Evolutionary conservation across 1,140 invertebrate species (phyloP).

Genomic region (Phenacoccus solenopsis): DNA sequence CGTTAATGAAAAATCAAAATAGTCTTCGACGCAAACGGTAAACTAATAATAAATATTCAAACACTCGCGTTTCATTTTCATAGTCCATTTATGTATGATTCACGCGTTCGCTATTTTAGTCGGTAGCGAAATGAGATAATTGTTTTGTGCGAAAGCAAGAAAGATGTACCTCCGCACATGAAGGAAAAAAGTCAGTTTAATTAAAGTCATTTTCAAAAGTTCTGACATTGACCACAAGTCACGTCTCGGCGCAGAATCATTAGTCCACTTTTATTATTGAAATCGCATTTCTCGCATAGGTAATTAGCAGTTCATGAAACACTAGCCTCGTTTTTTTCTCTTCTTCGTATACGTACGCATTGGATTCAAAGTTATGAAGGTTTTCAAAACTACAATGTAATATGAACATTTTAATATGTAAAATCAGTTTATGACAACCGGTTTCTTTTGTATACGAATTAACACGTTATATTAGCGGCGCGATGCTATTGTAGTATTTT

Average conservation of each 20-base stretch:
- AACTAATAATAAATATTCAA: not conserved
- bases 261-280: slow-evolving; percentile 18
- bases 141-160: not conserved
- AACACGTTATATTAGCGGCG: not conserved
- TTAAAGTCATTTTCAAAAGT: slow-evolving; percentile 7
- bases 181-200: slow-evolving; percentile 5
- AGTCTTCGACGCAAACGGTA: not conserved
- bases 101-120: not conserved
- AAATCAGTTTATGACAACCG: not conserved
- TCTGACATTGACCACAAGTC: slow-evolving; percentile 13
- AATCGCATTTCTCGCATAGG: slow-evolving; percentile 11
- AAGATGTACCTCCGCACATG: not conserved
- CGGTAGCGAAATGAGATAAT: slow-evolving; percentile 9
- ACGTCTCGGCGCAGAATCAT: slow-evolving; percentile 7
- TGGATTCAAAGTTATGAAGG: not conserved
- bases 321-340: not conserved
- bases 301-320: slow-evolving; percentile 10
- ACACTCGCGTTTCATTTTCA: not conserved
- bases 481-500: not conserved
- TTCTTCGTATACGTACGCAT: not conserved
- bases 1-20: not conserved
- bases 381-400: slow-evolving; percentile 3
- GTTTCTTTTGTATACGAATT: not conserved
- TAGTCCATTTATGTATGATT: not conserved
- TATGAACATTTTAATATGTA: slow-evolving; percentile 3